phyloP scores from a whole-genome alignment of 2,797 vertebrate species.

The Aphelocoma californica region DNA sequence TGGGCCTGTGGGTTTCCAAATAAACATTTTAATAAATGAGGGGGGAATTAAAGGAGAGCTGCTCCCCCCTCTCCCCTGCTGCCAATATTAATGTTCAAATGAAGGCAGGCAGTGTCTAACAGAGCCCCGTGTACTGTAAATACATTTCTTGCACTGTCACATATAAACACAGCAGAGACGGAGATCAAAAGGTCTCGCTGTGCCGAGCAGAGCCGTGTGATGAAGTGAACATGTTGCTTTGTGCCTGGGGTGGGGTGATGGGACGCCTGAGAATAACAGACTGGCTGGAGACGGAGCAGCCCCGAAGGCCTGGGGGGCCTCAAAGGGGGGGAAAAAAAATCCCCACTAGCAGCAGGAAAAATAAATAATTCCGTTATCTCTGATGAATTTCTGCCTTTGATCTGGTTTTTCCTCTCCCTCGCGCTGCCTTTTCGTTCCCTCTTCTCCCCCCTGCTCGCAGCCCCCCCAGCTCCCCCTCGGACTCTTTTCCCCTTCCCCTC shows the following conservation, averaged over 20 bases:
- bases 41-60: constrained; percentile 63
- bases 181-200: constrained; percentile 75
- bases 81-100: constrained; percentile 49
- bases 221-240: constrained; percentile 67
- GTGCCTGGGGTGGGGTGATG: constrained; percentile 55
- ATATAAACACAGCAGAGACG: constrained; percentile 69
- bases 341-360: constrained; percentile 75
- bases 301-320: constrained; percentile 73
- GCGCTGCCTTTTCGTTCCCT: constrained; percentile 40
- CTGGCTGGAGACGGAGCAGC: constrained; percentile 70
- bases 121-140: constrained; percentile 48
- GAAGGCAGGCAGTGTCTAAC: constrained; percentile 47
- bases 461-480: neutral
- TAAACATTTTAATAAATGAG: constrained; percentile 76
- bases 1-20: constrained; percentile 66
- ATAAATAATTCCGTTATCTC: constrained; percentile 85
- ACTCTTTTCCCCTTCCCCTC: constrained; percentile 1
- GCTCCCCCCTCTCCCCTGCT: neutral
- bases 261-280: constrained; percentile 68
- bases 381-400: constrained; percentile 86
- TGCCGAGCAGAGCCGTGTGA: constrained; percentile 50
- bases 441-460: neutral
- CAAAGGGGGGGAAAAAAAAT: constrained; percentile 53
- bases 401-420: constrained; percentile 71
- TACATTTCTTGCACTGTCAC: constrained; percentile 70